Conservation (phyloP, 2,113 vertebrate genomes). For the Colaptes auratus region DNA sequence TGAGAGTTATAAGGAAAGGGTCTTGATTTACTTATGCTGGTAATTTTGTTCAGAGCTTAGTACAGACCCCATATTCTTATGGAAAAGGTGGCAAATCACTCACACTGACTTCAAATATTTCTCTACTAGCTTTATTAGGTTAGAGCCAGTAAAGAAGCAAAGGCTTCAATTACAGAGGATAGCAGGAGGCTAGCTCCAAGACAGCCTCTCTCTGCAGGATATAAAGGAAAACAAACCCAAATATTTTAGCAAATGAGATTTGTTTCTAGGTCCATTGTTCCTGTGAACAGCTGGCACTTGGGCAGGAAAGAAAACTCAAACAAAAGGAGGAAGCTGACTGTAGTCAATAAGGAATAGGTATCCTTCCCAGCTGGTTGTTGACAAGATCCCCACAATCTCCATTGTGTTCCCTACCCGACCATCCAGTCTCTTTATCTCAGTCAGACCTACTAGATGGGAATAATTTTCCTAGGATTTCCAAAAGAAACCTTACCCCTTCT, state of each 20-base stretch:
- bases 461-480: background rate
- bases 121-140: background rate
- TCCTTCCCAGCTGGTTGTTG: constrained; percentile 52
- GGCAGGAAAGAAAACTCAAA: constrained; percentile 55
- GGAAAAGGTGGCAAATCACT: background rate
- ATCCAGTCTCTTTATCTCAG: background rate
- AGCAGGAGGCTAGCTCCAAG: background rate
- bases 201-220: background rate
- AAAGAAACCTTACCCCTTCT: background rate
- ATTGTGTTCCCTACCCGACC: background rate
- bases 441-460: background rate
- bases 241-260: background rate
- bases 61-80: background rate
- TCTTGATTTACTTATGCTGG: background rate
- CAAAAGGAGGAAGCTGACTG: constrained; percentile 62
- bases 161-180: background rate
- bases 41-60: background rate
- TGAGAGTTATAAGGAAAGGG: background rate
- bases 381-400: background rate
- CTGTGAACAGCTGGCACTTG: background rate
- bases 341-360: constrained; percentile 35
- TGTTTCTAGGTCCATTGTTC: constrained; percentile 47
- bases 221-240: background rate
- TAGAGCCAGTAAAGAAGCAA: background rate
- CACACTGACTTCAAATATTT: background rate